These are phyloP conservation scores for Hesperia comma DNA, from an alignment of 2,888 invertebrate genomes.

Conservation along the genomic window DNA sequence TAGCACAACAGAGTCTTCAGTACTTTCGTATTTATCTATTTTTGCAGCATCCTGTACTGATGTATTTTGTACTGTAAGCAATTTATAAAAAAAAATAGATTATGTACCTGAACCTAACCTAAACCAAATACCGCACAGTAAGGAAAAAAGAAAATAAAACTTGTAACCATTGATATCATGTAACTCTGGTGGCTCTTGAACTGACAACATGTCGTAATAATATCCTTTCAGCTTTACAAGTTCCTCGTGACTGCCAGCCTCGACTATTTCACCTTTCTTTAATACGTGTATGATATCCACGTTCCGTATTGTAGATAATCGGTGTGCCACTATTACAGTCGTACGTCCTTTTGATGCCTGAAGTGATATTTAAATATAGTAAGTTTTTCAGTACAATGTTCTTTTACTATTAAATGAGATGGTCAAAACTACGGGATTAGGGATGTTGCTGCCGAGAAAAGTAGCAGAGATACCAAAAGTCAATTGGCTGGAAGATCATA, in stretches of 20 bases:
- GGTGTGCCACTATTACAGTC: slow-evolving; percentile 91
- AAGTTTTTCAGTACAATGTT: not conserved
- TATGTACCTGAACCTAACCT: too few species aligned
- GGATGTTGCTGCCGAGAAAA: too few species aligned
- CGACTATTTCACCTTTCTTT: slow-evolving; percentile 85
- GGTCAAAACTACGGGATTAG: too few species aligned
- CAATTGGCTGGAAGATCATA: too few species aligned
- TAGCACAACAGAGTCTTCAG: not conserved
- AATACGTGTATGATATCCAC: slow-evolving; percentile 82
- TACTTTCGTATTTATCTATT: slow-evolving; percentile 1
- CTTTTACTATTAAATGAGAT: too few species aligned
- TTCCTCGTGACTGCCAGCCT: slow-evolving; percentile 86
- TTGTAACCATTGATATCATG: slow-evolving; percentile 12
- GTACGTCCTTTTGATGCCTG: slow-evolving; percentile 89
- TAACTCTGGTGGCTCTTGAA: slow-evolving; percentile 12
- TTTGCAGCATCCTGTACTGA: not conserved
- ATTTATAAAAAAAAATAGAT: too few species aligned
- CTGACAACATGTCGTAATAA: slow-evolving; percentile 82
- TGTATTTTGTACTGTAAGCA: slow-evolving; percentile 8
- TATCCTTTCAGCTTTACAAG: slow-evolving; percentile 84
- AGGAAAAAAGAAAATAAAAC: not conserved
- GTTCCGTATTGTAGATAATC: slow-evolving; percentile 87
- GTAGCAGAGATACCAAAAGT: too few species aligned
- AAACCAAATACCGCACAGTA: too few species aligned
- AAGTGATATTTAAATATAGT: not conserved